These are phyloP conservation scores for Pyrrhosoma nymphula DNA, from an alignment of 2,888 invertebrate genomes.

Conservation along the genomic window DNA sequence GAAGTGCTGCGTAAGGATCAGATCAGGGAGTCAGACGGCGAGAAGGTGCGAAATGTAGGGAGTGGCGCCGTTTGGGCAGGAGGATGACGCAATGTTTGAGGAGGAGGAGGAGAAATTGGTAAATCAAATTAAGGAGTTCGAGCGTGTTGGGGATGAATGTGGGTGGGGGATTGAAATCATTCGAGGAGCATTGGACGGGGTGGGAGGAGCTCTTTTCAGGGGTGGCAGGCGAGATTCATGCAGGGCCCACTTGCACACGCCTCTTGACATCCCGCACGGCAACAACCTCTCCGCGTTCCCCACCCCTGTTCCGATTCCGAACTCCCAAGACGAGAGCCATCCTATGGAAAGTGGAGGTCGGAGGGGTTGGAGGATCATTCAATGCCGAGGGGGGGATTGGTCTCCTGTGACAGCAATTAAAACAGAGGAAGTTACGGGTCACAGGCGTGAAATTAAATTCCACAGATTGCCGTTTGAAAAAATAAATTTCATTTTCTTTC, in stretches of 20 bases:
- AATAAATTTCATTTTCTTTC: not conserved
- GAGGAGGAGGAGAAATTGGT: slow-evolving; percentile 42
- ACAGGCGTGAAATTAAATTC: slow-evolving; percentile 66
- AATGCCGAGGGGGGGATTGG: not conserved
- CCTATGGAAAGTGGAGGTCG: slow-evolving; percentile 31
- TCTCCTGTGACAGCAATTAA: slow-evolving; percentile 61
- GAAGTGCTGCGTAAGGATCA: not conserved
- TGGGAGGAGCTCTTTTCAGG: not conserved
- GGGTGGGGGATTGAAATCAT: not conserved
- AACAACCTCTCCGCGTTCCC: not conserved
- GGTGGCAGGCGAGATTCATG: not conserved
- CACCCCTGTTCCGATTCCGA: not conserved
- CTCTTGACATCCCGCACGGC: not conserved
- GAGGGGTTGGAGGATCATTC: not conserved
- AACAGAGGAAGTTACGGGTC: slow-evolving; percentile 57
- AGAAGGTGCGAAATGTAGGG: not conserved
- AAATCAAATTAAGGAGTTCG: slow-evolving; percentile 61
- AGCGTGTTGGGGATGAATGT: not conserved
- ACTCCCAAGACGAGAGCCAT: slow-evolving; percentile 4
- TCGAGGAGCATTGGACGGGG: not conserved
- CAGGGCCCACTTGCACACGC: not conserved
- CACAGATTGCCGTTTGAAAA: slow-evolving; percentile 49
- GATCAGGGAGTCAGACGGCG: not conserved
- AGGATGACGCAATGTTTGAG: not conserved
- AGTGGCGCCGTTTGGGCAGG: not conserved